phyloP scores from a whole-genome alignment of 2,888 invertebrate genomes.

The Pristionchus arcanus region DNA sequence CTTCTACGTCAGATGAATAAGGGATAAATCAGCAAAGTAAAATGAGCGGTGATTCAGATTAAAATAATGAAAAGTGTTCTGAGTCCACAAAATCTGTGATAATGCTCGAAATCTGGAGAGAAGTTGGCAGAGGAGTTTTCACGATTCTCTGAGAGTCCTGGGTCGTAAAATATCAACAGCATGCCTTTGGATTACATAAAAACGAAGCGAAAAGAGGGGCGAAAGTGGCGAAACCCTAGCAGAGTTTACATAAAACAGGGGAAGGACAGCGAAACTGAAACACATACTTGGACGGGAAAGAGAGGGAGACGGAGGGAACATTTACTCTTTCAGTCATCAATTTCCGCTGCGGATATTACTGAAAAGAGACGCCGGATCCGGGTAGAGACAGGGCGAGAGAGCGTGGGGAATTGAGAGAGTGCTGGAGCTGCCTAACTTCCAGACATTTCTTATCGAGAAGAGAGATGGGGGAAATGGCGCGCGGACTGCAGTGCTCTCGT shows the following conservation, averaged over 20 bases:
- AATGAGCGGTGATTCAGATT: too few species aligned
- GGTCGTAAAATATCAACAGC: too few species aligned
- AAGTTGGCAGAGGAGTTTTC: too few species aligned
- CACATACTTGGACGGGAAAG: neutral
- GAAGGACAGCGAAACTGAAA: neutral
- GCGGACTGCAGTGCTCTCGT: neutral
- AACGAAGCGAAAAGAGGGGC: neutral
- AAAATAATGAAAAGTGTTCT: too few species aligned
- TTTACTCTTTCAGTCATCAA: slow-evolving; percentile 38
- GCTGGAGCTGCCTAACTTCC: neutral
- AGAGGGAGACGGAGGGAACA: slow-evolving; percentile 3
- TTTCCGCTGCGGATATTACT: slow-evolving; percentile 33
- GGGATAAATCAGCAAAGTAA: too few species aligned
- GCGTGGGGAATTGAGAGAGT: neutral
- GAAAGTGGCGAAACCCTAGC: neutral
- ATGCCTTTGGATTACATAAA: neutral
- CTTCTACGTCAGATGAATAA: neutral
- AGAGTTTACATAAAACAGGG: neutral
- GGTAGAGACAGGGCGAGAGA: neutral
- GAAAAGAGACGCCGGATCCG: neutral
- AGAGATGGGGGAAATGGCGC: neutral
- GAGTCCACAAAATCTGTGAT: too few species aligned
- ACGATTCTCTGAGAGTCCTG: too few species aligned
- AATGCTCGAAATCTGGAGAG: too few species aligned
- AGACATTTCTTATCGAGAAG: slow-evolving; percentile 23